phyloP scores from a whole-genome alignment of 2,888 invertebrate genomes.

The Meta bourneti region DNA sequence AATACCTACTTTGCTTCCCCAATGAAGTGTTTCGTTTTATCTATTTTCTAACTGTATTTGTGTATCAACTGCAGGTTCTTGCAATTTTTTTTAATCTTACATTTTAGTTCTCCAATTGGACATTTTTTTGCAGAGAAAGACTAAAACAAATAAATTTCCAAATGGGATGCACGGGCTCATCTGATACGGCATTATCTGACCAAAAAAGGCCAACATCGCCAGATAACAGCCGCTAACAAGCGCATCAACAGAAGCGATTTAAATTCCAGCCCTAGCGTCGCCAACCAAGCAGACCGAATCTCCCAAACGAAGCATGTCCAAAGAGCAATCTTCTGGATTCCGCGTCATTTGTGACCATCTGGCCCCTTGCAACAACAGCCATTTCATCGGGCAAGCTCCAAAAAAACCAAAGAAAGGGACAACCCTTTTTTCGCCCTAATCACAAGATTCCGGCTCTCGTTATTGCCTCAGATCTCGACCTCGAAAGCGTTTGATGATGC shows the following conservation, averaged over 20 bases:
- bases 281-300: neutral
- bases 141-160: too few species aligned
- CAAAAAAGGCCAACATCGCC: too few species aligned
- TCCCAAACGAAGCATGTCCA: conserved; percentile 5
- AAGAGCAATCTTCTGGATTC: neutral
- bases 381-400: conserved; percentile 53
- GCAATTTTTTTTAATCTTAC: too few species aligned
- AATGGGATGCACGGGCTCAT: too few species aligned
- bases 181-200: too few species aligned
- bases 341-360: conserved; percentile 31
- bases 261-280: neutral
- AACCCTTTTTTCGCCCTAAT: conserved; percentile 24
- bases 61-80: too few species aligned
- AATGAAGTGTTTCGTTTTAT: too few species aligned
- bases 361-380: conserved; percentile 19
- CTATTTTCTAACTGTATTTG: too few species aligned
- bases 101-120: too few species aligned
- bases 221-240: neutral
- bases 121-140: too few species aligned
- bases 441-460: conserved; percentile 55
- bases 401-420: conserved; percentile 10
- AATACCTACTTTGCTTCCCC: too few species aligned
- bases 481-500: conserved; percentile 48
- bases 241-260: neutral
- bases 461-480: conserved; percentile 33